Base-by-base conservation (phyloP, 2,113 vertebrate species). In the Galeopterus variegatus region DNA sequence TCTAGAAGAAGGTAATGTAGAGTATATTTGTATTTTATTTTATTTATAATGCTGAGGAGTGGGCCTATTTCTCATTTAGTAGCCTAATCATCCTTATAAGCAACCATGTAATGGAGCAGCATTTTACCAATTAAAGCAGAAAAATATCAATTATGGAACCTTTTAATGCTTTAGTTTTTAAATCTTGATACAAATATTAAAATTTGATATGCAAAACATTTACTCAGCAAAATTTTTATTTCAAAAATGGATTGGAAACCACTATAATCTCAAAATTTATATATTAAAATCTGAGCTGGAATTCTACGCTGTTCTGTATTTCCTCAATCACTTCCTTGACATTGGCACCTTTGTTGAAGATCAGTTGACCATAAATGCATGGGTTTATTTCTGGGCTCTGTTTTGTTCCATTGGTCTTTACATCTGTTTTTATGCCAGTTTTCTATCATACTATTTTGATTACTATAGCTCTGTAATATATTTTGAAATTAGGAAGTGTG, bases 1-100 rank as follows among this genome's bases (percentile, higher is more conserved):
- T 77, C 41, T 45, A 41, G 79, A 85, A 83, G 88, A 98, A 98
- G 99, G 99, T 99, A 98, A 98, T 99, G 99, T 99, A 98, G 75
- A 87, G 36, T 70, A 62, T 90, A 60, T 64, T n/a, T 56, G 90
- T 81, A 36, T 58, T 76, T 6, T 69, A 9, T 48, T 94, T 79
- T 8, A 17, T 48, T 90, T 84, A 24, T 48, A 64, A 31, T 83
- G 14, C 11, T 77, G 41, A 28, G 33, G 13, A 31, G 24, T n/a
- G 21, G 58, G 31, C 33, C 45, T 58, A n/a, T 45, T 50, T 9
- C 26, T 62, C 17, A 76, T 89, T 23, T 26, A 17, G 9, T 64
- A 24, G 6, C 58, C 17, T 64, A 75, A 77, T 48, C 58, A 64
- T 45, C 24, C 12, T 52, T 26, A 77, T 26, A 77, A 89, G 31